These are phyloP conservation scores for Jacana jacana DNA, from an alignment of 2,113 vertebrate genomes.

Conservation along the genomic window DNA sequence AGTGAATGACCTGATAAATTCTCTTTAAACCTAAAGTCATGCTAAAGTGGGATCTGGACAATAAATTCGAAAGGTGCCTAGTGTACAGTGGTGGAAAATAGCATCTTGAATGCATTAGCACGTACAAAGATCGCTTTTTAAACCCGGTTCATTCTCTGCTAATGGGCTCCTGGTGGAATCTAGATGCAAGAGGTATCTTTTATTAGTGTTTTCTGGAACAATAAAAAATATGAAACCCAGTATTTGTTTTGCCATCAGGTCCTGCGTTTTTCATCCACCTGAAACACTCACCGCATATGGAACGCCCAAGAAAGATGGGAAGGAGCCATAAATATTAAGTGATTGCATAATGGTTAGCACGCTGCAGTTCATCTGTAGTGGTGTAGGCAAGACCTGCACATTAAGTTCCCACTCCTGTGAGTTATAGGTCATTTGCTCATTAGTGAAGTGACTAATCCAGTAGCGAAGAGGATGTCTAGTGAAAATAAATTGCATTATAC, in stretches of 20 bases:
- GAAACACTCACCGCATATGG: background rate
- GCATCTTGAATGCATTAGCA: background rate
- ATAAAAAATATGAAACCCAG: background rate
- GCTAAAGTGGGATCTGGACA: slow-evolving; percentile 13
- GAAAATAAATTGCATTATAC: slow-evolving; percentile 39
- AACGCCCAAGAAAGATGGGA: background rate
- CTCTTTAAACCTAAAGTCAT: background rate
- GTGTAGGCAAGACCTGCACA: background rate
- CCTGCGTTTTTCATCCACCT: background rate
- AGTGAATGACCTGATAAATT: slow-evolving; percentile 23
- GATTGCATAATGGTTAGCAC: background rate
- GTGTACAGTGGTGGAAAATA: background rate
- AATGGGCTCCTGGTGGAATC: background rate
- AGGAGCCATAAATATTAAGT: background rate
- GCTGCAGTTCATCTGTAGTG: background rate
- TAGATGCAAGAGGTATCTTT: background rate
- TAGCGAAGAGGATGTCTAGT: background rate
- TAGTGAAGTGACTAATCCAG: slow-evolving; percentile 16
- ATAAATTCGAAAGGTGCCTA: background rate
- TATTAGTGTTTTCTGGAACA: background rate
- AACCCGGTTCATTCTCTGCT: background rate
- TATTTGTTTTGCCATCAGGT: background rate
- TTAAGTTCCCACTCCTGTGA: slow-evolving; percentile 32
- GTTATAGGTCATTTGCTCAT: slow-evolving; percentile 30
- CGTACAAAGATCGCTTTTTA: background rate